Conservation (phyloP, 1,140 invertebrate genomes). For the Drosophila trapezifrons region DNA sequence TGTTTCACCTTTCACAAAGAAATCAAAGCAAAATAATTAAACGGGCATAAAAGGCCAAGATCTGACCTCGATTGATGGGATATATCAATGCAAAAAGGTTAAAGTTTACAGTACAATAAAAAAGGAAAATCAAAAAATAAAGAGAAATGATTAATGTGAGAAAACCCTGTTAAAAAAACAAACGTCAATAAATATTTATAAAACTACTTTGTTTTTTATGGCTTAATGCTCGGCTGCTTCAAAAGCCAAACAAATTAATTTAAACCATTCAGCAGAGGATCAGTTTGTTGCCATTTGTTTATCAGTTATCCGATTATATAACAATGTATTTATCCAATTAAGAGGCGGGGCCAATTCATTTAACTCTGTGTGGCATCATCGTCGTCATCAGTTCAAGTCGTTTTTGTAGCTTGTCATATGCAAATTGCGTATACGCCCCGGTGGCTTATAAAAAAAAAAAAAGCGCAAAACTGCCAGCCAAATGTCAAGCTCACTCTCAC, state of each 20-base stretch:
- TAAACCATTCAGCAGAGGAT: not conserved
- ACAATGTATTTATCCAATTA: constrained; percentile 46
- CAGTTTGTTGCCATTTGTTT: constrained; percentile 10
- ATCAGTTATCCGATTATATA: constrained; percentile 31
- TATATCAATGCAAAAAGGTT: not conserved
- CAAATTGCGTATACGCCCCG: constrained; percentile 72
- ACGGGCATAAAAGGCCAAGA: not conserved
- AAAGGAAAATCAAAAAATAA: not conserved
- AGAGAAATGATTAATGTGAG: not conserved
- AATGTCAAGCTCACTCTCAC: constrained; percentile 55
- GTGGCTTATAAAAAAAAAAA: constrained; percentile 17
- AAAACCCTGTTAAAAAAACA: not conserved
- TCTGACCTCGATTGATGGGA: not conserved
- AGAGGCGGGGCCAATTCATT: constrained; percentile 38
- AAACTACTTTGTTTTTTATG: not conserved
- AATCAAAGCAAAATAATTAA: not conserved
- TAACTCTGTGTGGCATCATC: constrained; percentile 24
- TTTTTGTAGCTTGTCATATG: constrained; percentile 58
- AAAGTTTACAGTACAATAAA: not conserved
- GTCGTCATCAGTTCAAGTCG: constrained; percentile 32
- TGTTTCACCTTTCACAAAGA: not conserved
- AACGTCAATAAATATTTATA: not conserved
- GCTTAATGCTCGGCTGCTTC: not conserved
- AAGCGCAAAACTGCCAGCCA: constrained; percentile 28
- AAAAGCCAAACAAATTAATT: constrained; percentile 28